Evolutionary conservation across 1,140 invertebrate genomes (phyloP).

Genomic region (Dendroctonus ponderosae): DNA sequence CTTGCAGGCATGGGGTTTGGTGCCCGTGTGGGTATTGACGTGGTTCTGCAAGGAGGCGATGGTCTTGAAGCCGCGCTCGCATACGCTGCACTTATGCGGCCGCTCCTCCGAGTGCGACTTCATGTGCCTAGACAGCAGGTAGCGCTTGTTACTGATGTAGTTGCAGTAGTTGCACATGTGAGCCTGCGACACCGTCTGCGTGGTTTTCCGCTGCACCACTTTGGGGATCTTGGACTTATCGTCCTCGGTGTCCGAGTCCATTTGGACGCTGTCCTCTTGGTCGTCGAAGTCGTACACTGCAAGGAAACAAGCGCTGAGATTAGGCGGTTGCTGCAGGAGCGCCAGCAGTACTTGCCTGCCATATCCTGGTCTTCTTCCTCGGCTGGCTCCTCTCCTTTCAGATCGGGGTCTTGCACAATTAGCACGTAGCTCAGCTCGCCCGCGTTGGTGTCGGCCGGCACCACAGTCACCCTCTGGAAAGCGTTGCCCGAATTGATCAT

Average conservation of each 20-base stretch:
- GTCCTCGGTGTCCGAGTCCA: conserved; percentile 69
- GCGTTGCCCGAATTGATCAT: conserved; percentile 61
- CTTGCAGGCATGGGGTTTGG: conserved; percentile 92
- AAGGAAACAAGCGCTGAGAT: background rate
- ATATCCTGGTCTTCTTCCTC: conserved; percentile 63
- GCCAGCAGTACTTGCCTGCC: conserved; percentile 43
- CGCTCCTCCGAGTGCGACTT: conserved; percentile 93
- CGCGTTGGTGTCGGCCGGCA: conserved; percentile 75
- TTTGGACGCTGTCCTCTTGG: conserved; percentile 54
- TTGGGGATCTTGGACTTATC: conserved; percentile 69
- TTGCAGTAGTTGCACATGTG: conserved; percentile 89
- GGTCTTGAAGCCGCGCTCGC: conserved; percentile 94
- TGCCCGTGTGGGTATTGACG: conserved; percentile 94
- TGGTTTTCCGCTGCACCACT: conserved; percentile 65
- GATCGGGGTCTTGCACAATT: conserved; percentile 74
- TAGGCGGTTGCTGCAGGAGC: too few relatives aligned
- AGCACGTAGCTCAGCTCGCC: conserved; percentile 88
- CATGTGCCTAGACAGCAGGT: conserved; percentile 89
- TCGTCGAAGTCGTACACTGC: conserved; percentile 67
- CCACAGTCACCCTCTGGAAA: conserved; percentile 83
- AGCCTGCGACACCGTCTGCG: conserved; percentile 65
- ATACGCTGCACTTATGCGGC: conserved; percentile 92
- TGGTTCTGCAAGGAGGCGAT: conserved; percentile 91
- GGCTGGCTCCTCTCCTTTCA: conserved; percentile 60
- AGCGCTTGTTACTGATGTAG: conserved; percentile 82